These are phyloP conservation scores for Drosophila lacicola DNA, from an alignment of 2,888 invertebrate genomes.

Conservation along the genomic window DNA sequence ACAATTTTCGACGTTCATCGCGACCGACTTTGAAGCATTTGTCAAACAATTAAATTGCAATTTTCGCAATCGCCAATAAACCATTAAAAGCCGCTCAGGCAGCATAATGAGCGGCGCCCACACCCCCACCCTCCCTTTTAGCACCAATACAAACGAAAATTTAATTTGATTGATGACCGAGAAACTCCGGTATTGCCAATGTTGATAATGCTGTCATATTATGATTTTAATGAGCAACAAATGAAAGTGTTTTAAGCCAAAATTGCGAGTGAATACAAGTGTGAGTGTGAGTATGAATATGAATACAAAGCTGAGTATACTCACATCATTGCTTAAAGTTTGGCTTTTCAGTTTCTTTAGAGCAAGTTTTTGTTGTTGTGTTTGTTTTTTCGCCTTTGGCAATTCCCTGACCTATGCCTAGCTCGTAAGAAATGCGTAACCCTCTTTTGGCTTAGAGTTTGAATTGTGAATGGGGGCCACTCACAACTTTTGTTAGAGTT, in stretches of 20 bases:
- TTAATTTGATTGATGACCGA: conserved; percentile 67
- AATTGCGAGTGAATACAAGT: background rate
- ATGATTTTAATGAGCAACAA: conserved; percentile 74
- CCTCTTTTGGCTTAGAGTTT: background rate
- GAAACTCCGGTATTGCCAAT: conserved; percentile 13
- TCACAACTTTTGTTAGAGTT: conserved; percentile 4
- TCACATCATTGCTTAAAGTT: conserved; percentile 19
- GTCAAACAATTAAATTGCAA: conserved; percentile 65
- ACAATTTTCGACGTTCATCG: conserved; percentile 10
- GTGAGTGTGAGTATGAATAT: conserved; percentile 13
- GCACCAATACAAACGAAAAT: conserved; percentile 5
- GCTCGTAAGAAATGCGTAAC: conserved; percentile 9
- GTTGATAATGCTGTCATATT: conserved; percentile 56
- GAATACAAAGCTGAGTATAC: conserved; percentile 2
- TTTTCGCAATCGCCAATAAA: conserved; percentile 65
- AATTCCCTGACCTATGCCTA: conserved; percentile 27
- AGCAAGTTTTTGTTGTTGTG: background rate
- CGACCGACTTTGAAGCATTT: conserved; percentile 35
- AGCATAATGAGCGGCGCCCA: conserved; percentile 19
- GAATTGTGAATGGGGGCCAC: conserved; percentile 12
- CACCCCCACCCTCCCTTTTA: background rate
- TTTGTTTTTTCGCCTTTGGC: conserved; percentile 4
- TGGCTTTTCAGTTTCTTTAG: conserved; percentile 2
- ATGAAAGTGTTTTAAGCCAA: conserved; percentile 62
- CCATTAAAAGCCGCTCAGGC: conserved; percentile 64